These are phyloP conservation scores for Atherinomorus stipes DNA, from an alignment of 2,113 vertebrate species.

Conservation along the genomic window DNA sequence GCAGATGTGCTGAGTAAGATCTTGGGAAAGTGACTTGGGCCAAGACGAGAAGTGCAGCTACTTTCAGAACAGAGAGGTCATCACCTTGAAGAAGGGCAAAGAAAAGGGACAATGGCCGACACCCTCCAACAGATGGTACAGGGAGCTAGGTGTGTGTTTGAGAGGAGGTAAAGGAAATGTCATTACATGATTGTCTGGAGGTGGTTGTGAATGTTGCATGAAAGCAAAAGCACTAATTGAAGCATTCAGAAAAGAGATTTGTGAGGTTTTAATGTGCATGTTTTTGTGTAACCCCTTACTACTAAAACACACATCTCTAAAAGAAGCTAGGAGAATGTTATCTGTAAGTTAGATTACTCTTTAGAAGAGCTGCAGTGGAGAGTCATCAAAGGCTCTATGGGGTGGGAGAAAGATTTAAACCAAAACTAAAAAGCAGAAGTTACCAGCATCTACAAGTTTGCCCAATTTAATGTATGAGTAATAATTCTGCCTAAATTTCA, in stretches of 20 bases:
- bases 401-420: too few species aligned
- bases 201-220: neutral
- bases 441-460: neutral
- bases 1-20: conserved; percentile 59
- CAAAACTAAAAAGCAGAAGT: neutral
- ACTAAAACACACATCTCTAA: neutral
- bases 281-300: neutral
- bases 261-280: neutral
- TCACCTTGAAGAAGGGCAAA: conserved; percentile 19
- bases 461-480: rapidly evolving
- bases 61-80: conserved; percentile 32
- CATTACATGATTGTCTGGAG: neutral
- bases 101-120: conserved; percentile 40
- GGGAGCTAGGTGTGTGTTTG: neutral
- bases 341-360: neutral
- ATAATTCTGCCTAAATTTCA: neutral
- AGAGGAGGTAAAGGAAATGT: neutral
- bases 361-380: neutral
- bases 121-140: conserved; percentile 59
- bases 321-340: neutral
- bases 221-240: neutral
- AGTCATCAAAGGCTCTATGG: too few species aligned
- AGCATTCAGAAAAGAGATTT: neutral
- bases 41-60: conserved; percentile 35
- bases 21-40: conserved; percentile 20